Percentiles rank a stretch among this genome's conserved stretches.
These are phyloP conservation scores for Calyptomena viridis DNA, from an alignment of 2,113 vertebrate species.

Conservation along the genomic window DNA sequence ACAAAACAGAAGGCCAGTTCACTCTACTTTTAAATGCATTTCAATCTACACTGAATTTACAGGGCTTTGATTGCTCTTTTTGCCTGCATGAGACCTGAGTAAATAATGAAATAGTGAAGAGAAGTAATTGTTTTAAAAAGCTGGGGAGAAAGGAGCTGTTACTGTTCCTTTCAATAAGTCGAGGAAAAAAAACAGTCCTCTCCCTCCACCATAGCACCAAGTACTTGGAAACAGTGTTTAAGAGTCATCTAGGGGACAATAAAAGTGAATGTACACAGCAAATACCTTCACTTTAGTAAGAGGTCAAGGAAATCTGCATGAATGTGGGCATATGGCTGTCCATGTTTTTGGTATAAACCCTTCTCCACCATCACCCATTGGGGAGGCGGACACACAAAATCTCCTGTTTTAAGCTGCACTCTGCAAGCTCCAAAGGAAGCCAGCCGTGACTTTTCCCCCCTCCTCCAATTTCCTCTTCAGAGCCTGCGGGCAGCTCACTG, in stretches of 20 bases:
- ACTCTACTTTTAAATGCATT: neutral
- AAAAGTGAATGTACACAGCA: neutral
- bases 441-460: neutral
- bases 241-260: neutral
- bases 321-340: fast-evolving
- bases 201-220: neutral
- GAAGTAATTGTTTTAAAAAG: neutral
- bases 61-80: neutral
- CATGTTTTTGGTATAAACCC: neutral
- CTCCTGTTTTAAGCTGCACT: neutral
- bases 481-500: neutral
- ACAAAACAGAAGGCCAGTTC: neutral
- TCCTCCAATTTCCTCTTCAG: neutral
- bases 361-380: neutral
- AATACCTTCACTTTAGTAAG: neutral
- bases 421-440: neutral
- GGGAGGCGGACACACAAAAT: neutral
- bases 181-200: neutral
- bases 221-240: neutral
- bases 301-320: neutral
- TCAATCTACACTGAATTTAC: neutral
- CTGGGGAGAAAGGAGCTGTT: neutral
- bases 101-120: neutral
- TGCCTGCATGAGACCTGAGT: neutral
- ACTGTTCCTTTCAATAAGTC: neutral